These are phyloP conservation scores for Drosophila kepulauana DNA, from an alignment of 1,140 invertebrate genomes.

Conservation along the genomic window DNA sequence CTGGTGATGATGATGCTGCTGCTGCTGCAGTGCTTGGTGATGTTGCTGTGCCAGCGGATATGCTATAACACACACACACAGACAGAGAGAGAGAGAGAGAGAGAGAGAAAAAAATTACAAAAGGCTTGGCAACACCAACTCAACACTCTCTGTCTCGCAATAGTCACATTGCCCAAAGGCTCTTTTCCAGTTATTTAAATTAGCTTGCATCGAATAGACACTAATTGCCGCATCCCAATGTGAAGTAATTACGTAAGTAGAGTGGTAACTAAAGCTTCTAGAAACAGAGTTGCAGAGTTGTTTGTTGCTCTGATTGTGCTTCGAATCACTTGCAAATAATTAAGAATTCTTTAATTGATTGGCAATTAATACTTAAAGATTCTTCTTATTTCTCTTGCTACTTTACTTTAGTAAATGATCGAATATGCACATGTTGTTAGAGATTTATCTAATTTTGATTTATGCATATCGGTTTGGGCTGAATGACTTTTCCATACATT, in stretches of 20 bases:
- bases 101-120: neutral
- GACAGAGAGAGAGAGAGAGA: too few species aligned
- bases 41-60: constrained; percentile 64
- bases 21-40: constrained; percentile 43
- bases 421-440: too few species aligned
- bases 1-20: constrained; percentile 46
- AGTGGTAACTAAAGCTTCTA: neutral
- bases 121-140: constrained; percentile 13
- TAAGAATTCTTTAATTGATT: too few species aligned
- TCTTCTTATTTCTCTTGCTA: too few species aligned
- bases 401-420: too few species aligned
- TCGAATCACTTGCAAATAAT: too few species aligned
- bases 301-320: neutral
- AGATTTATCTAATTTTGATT: too few species aligned
- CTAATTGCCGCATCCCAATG: constrained; percentile 36
- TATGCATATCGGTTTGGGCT: too few species aligned
- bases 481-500: too few species aligned
- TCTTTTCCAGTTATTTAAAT: constrained; percentile 23
- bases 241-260: too few species aligned
- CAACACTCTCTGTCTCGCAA: constrained; percentile 1
- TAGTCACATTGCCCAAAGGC: constrained; percentile 14
- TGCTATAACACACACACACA: constrained; percentile 37
- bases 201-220: constrained; percentile 6
- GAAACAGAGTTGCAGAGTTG: too few species aligned
- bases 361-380: too few species aligned